These are phyloP conservation scores for Neolamprologus falcicula DNA, from an alignment of 2,113 vertebrate genomes.

Conservation along the genomic window DNA sequence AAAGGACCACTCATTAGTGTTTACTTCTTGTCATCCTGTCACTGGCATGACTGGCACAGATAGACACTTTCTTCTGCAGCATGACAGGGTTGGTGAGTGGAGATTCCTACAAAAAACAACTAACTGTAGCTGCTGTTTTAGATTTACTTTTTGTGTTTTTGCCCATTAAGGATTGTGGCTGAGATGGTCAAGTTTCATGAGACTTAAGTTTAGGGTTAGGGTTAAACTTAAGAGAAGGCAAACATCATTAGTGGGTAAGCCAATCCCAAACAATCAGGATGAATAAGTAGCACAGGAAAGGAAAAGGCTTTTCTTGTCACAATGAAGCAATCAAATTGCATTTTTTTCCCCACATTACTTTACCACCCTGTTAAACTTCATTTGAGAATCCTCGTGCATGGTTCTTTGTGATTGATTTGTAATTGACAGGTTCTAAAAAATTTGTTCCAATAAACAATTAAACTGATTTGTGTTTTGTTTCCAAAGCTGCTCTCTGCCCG, in stretches of 20 bases:
- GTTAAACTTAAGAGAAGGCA: neutral
- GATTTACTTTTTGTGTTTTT: neutral
- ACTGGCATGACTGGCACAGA: neutral
- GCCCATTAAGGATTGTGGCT: neutral
- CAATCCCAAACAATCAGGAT: neutral
- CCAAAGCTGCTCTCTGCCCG: neutral
- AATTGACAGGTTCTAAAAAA: neutral
- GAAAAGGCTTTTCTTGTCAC: neutral
- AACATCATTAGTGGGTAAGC: neutral
- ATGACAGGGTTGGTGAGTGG: neutral
- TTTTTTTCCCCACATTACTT: too few species aligned
- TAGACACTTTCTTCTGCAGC: neutral
- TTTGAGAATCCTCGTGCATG: neutral
- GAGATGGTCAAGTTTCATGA: neutral
- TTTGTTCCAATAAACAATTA: neutral
- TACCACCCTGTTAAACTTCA: neutral
- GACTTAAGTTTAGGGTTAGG: neutral
- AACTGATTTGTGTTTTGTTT: neutral
- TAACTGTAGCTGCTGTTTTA: neutral
- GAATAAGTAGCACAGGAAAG: neutral
- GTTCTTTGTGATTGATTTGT: neutral
- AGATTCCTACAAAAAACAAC: neutral
- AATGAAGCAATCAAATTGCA: neutral
- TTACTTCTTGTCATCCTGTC: neutral
- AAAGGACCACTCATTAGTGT: neutral